Base-by-base conservation (phyloP, 2,888 invertebrate species). In the Hoplodrina blanda region DNA sequence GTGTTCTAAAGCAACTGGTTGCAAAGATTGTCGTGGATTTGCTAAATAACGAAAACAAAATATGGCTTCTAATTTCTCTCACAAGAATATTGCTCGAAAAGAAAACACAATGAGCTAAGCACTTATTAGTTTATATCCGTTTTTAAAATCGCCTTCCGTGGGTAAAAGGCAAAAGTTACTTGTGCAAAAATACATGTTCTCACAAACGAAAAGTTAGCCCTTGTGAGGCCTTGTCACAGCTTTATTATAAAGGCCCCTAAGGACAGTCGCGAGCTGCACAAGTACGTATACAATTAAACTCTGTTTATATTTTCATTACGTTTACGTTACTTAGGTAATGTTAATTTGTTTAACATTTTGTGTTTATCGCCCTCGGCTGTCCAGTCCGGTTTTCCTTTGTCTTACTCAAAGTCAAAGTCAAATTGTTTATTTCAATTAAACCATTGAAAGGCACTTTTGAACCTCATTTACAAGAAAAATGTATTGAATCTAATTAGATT, bases 301-400 rank as follows among this genome's bases (percentile, higher is more conserved):
- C 17, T 13, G 55, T 19, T 44, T 25, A 73, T 53, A n/a, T 57
- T 46, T 59, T 49, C 52, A 59, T 78, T 54, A 17, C n/a, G 54
- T 52, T 44, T 46, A 53, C 44, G 25, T 72, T 53, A 17, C 46
- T 41, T 13, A 46, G 37, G 53, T 69, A 50, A 67, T 41, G 19
- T 49, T 76, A 46, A 69, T 76, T 46, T 50, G 49, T 69, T 20
- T 13, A 49, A 76, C 20, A 54, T 76, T 20, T 76, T 25, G 44
- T 37, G 17, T 73, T 74, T 20, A 46, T 2, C 44, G 46, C 30
- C 37, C 11, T 10, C 55, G 25, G 50, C 49, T 19, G 25, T 10
- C 33, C 25, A 17, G 19, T 17, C 46, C 17, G 46, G 5, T 17
- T 46, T 41, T 17, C 46, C 46, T 46, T 46, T 46, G 46, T 17